Evolutionary conservation across 2,797 vertebrate genomes (phyloP).

Genomic region (Falco columbarius): DNA sequence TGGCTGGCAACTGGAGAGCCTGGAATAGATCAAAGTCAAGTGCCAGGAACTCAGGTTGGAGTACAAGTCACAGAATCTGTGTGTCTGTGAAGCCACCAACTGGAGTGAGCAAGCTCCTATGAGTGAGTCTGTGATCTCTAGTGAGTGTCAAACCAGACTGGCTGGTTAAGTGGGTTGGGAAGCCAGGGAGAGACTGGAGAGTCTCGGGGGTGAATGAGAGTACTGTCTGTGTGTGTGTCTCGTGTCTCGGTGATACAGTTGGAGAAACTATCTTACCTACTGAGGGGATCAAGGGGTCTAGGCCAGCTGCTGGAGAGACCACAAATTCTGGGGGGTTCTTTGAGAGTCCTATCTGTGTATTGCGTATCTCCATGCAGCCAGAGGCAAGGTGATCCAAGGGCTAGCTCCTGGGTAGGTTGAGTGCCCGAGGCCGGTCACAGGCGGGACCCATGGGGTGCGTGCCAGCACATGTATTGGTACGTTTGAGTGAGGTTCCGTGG

Average conservation of each 20-base stretch:
- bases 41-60: neutral
- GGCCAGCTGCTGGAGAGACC: rapidly evolving
- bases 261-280: neutral
- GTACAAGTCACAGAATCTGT: neutral
- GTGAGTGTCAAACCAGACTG: neutral
- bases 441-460: neutral
- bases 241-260: neutral
- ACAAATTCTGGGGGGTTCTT: neutral
- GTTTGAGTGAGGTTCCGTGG: neutral
- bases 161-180: neutral
- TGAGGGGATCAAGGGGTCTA: neutral
- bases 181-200: neutral
- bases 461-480: neutral
- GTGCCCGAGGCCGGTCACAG: neutral
- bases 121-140: neutral
- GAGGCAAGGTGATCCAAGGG: neutral
- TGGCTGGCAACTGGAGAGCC: neutral
- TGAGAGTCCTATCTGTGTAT: neutral
- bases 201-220: neutral
- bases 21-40: neutral
- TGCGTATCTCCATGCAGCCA: rapidly evolving
- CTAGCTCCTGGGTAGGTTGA: neutral
- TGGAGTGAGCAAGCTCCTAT: neutral
- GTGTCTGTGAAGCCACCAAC: neutral
- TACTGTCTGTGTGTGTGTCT: neutral